Conservation (phyloP, 2,888 invertebrate species). For the Arge pagana region DNA sequence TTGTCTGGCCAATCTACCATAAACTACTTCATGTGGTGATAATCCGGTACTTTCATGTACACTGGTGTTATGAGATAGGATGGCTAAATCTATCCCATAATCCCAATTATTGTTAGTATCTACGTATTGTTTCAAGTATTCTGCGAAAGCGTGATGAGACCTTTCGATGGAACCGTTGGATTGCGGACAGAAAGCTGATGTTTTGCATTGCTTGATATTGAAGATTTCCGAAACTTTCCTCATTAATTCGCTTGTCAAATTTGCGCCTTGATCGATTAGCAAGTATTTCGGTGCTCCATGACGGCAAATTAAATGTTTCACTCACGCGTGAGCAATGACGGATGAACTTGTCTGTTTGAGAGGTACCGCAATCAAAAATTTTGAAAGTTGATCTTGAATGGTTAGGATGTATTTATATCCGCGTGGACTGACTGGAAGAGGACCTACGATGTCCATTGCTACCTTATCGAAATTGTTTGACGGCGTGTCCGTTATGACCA, state of each 20-base stretch:
- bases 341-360: constrained; percentile 25
- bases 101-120: constrained; percentile 19
- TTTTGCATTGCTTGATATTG: constrained; percentile 27
- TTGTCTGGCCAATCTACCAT: constrained; percentile 13
- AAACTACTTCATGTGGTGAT: constrained; percentile 25
- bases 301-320: constrained; percentile 29
- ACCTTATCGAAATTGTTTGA: constrained; percentile 26
- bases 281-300: constrained; percentile 29
- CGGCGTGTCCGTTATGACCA: constrained; percentile 30
- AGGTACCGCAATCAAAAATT: constrained; percentile 25
- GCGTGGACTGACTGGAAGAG: constrained; percentile 23
- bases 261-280: constrained; percentile 34
- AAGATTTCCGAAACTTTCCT: constrained; percentile 28
- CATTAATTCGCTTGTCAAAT: constrained; percentile 32
- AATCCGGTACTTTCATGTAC: constrained; percentile 25
- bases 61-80: constrained; percentile 24
- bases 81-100: constrained; percentile 19
- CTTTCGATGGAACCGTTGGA: constrained; percentile 22
- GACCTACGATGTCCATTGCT: constrained; percentile 30
- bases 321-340: constrained; percentile 30
- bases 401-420: constrained; percentile 32
- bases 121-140: constrained; percentile 19
- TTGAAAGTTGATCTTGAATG: constrained; percentile 28
- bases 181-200: constrained; percentile 25
- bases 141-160: constrained; percentile 16